Conservation (phyloP, 23 tunicate genomes). For the Ciona savignyi region DNA sequence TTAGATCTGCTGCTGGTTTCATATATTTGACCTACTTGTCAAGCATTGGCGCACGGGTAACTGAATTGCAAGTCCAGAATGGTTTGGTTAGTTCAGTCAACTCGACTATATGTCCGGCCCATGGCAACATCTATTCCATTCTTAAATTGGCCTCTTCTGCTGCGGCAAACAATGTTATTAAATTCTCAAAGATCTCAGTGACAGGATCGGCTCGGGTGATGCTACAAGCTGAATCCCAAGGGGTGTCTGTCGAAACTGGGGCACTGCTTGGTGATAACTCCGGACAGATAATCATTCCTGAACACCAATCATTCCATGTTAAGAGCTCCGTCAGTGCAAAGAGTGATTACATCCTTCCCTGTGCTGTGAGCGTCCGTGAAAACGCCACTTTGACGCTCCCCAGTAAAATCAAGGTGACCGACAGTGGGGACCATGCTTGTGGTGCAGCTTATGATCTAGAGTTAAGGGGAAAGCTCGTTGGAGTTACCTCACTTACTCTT, state of each 20-base stretch:
- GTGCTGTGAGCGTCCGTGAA: constrained; percentile 3
- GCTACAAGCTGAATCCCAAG: neutral
- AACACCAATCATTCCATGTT: constrained; percentile 4
- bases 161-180: neutral
- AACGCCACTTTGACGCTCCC: constrained; percentile 9
- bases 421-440: neutral
- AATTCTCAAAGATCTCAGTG: neutral
- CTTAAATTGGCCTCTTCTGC: neutral
- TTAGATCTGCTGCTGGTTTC: constrained; percentile 21
- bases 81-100: neutral
- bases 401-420: neutral
- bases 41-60: constrained; percentile 3
- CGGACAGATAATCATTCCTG: constrained; percentile 7
- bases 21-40: constrained; percentile 9
- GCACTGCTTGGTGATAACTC: constrained; percentile 5
- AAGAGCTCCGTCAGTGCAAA: constrained; percentile 11
- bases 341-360: constrained; percentile 12
- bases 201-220: neutral
- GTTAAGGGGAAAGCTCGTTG: constrained; percentile 12
- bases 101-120: neutral
- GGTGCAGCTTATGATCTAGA: constrained; percentile 8
- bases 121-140: neutral
- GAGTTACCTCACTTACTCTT: constrained; percentile 6
- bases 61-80: constrained; percentile 7
- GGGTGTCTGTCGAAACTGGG: neutral